Conservation (phyloP, 2,888 invertebrate genomes). For the Pristionchus exspectatus region DNA sequence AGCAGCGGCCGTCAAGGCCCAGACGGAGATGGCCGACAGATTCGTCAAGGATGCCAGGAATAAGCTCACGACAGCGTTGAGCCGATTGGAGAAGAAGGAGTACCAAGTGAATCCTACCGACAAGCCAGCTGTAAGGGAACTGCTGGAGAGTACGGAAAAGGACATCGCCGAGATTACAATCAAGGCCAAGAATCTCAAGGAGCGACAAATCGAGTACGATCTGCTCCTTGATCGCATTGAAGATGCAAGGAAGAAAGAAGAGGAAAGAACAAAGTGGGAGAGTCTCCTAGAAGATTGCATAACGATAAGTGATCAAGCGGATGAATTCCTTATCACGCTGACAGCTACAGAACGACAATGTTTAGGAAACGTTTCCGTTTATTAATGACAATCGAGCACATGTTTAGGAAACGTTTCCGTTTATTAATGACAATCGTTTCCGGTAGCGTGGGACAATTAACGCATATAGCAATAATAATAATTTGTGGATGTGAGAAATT, state of each 20-base stretch:
- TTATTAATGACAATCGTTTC: constrained; percentile 28
- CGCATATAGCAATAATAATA: not conserved
- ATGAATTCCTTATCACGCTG: not conserved
- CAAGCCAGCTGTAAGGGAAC: not conserved
- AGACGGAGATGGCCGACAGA: not conserved
- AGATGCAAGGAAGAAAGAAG: not conserved
- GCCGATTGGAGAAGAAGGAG: not conserved
- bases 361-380: no score
- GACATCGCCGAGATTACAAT: not conserved
- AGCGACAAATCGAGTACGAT: not conserved
- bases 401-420: not conserved
- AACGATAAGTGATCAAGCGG: not conserved
- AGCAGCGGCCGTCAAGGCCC: no score
- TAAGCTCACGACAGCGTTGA: not conserved
- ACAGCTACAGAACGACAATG: not conserved
- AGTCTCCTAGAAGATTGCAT: no score
- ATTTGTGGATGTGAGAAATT: not conserved
- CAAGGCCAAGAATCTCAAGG: not conserved
- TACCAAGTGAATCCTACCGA: not conserved
- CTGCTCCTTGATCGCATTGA: not conserved
- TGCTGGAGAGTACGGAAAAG: not conserved
- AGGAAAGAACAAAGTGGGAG: not conserved
- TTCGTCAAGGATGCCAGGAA: not conserved
- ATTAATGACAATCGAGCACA: not conserved
- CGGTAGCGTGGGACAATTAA: not conserved